Percentiles rank a stretch among this genome's conserved stretches.
These are phyloP conservation scores for Chaitophorus viminalis DNA, from an alignment of 2,888 invertebrate genomes.

Conservation along the genomic window DNA sequence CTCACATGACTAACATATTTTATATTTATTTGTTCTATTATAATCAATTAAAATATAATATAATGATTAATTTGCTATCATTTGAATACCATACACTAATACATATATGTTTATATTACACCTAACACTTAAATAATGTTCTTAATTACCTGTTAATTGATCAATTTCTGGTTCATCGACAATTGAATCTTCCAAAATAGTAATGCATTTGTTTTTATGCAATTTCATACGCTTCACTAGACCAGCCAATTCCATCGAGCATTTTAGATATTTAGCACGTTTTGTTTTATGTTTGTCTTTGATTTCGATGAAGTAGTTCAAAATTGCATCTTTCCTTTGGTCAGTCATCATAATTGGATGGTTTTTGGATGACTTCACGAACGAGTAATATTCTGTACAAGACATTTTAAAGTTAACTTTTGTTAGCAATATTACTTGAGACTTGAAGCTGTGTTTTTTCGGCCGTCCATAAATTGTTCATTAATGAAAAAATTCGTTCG, in stretches of 20 bases:
- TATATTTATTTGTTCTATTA: too few relatives aligned
- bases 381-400: not conserved
- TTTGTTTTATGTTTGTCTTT: constrained; percentile 6
- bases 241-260: constrained; percentile 4
- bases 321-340: too few relatives aligned
- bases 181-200: constrained; percentile 7
- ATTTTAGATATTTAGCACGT: constrained; percentile 2
- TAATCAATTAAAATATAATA: too few relatives aligned
- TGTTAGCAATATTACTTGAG: constrained; percentile 13
- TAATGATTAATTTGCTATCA: too few relatives aligned
- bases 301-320: not conserved
- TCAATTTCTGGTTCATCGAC: constrained; percentile 10
- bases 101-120: constrained; percentile 3
- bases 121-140: constrained; percentile 5
- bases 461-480: constrained; percentile 10
- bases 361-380: not conserved
- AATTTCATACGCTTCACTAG: constrained; percentile 7
- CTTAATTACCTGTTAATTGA: constrained; percentile 8
- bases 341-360: too few relatives aligned
- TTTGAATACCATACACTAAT: not conserved
- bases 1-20: too few relatives aligned
- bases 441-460: constrained; percentile 29
- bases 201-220: constrained; percentile 15
- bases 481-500: not conserved
- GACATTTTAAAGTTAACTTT: constrained; percentile 29